A percentile compares a stretch with the other conserved stretches of the same genome.
These are phyloP conservation scores for Callionymus lyra DNA, from an alignment of 2,113 vertebrate species.

Conservation along the genomic window DNA sequence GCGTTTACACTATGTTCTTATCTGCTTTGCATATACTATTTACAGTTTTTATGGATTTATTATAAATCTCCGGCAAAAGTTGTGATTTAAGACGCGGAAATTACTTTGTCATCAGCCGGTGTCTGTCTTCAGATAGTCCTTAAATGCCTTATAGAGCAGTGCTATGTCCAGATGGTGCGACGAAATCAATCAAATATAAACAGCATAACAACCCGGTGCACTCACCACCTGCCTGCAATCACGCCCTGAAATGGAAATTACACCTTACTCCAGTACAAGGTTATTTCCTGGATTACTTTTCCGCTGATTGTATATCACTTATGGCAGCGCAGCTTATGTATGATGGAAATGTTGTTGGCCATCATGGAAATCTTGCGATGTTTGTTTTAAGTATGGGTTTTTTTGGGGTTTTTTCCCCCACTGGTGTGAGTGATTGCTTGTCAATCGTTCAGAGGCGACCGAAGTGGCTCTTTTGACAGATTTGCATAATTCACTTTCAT, in stretches of 20 bases:
- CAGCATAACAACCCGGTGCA: conserved; percentile 47
- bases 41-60: conserved; percentile 7
- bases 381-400: conserved; percentile 20
- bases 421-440: too few species aligned
- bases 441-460: too few species aligned
- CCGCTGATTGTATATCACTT: conserved; percentile 54
- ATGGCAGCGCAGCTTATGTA: conserved; percentile 16
- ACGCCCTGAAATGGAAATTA: conserved; percentile 61
- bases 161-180: conserved; percentile 13
- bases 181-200: conserved; percentile 30
- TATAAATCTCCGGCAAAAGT: conserved; percentile 15
- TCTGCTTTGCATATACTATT: conserved; percentile 56
- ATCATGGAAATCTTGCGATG: conserved; percentile 28
- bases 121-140: not conserved
- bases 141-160: conserved; percentile 5
- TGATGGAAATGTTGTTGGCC: conserved; percentile 30
- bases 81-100: conserved; percentile 4
- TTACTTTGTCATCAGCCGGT: not conserved
- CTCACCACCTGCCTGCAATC: conserved; percentile 48
- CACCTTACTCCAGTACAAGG: conserved; percentile 40
- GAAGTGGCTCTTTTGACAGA: conserved; percentile 30
- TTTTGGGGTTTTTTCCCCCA: too few species aligned
- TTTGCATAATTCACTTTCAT: conserved; percentile 29
- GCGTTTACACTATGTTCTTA: conserved; percentile 48
- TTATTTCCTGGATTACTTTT: conserved; percentile 52